These are phyloP conservation scores for Carassius auratus DNA, from an alignment of 2,113 vertebrate genomes.

Conservation along the genomic window DNA sequence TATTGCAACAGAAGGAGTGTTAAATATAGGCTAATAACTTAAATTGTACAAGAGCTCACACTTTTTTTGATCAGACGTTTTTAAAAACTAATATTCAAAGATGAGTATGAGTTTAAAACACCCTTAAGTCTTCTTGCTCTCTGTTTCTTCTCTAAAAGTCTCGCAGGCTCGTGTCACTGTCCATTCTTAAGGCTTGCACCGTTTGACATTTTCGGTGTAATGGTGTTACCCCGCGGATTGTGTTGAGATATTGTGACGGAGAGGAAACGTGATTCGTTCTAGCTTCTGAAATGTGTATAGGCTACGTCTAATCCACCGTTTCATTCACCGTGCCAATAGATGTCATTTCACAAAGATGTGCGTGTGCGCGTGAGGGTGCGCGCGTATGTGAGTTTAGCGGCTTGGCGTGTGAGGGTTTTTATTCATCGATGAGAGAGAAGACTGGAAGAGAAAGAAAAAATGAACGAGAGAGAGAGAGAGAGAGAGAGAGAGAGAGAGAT, in stretches of 20 bases:
- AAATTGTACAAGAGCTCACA: not conserved
- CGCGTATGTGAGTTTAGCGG: slow-evolving; percentile 26
- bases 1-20: not conserved
- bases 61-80: not conserved
- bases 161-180: slow-evolving; percentile 56
- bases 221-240: slow-evolving; percentile 72
- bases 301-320: slow-evolving; percentile 76
- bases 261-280: slow-evolving; percentile 88
- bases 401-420: slow-evolving; percentile 61
- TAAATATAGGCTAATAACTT: not conserved
- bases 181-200: slow-evolving; percentile 51
- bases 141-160: slow-evolving; percentile 17
- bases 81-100: slow-evolving; percentile 11
- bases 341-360: slow-evolving; percentile 77
- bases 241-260: slow-evolving; percentile 57
- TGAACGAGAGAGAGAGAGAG: not conserved
- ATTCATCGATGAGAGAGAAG: slow-evolving; percentile 9
- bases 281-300: slow-evolving; percentile 74
- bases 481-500: not conserved
- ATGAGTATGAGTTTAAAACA: not conserved
- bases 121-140: not conserved
- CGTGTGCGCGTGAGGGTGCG: slow-evolving; percentile 20
- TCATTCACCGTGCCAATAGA: slow-evolving; percentile 82
- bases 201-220: slow-evolving; percentile 71
- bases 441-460: slow-evolving; percentile 16